Base-by-base conservation (phyloP, 1,140 invertebrate species). In the Orchesella cincta region DNA sequence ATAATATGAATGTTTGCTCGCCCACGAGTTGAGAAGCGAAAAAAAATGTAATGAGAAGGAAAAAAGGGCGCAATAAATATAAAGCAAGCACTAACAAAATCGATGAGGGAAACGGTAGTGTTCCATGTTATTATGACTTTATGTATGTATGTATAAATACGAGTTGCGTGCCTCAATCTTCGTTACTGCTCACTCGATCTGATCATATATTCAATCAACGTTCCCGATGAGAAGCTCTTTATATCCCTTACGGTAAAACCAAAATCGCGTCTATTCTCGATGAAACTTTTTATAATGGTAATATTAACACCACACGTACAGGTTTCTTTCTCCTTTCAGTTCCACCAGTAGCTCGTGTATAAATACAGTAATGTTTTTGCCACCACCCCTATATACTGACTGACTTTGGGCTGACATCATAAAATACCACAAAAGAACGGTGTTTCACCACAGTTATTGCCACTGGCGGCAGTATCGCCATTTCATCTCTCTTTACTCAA, bases 131-230 rank as follows among this genome's bases (percentile, higher is more conserved):
- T 46, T 46, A 46, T 46, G 18, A 46, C 39, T 5, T n/a, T n/a
- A n/a, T n/a, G n/a, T n/a, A n/a, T n/a, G n/a, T n/a, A n/a, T n/a
- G n/a, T n/a, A n/a, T 8, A 46, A 46, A 18, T 18, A 46, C 52
- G 52, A 14, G 52, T 57, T 57, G 52, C 52, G 52, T 57, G 52
- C 23, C 52, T 57, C 52, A 57, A 57, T 57, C 52, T 57, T 57
- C 5, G 52, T 57, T 57, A 57, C 52, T 57, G 39, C 23, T 57
- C 52, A 57, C 52, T 18, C 39, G 52, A 57, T 57, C 52, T 57
- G 52, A 57, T 57, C 52, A 57, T 57, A 57, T 57, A 57, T 57
- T 57, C 52, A 57, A 57, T 57, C 52, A 57, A 57, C 52, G 52
- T 57, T 57, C 52, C 23, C 52, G 52, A 57, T 57, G 52, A 57